Conservation (phyloP, 2,113 vertebrate genomes). For the Galbula dea region DNA sequence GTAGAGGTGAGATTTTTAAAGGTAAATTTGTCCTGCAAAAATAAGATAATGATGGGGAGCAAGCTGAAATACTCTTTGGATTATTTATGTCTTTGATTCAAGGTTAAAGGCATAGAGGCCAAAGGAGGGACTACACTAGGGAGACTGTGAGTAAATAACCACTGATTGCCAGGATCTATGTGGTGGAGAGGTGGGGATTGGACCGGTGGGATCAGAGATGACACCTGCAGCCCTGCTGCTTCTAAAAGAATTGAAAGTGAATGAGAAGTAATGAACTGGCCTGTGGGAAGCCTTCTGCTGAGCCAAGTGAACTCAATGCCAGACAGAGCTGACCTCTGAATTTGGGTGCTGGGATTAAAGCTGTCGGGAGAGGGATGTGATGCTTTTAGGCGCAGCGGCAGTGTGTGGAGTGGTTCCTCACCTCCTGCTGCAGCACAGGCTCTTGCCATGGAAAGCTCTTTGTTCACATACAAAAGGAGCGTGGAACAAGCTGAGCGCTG, state of each 20-base stretch:
- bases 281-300: background rate
- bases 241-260: background rate
- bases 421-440: background rate
- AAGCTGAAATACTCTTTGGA: background rate
- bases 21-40: background rate
- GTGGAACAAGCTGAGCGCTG: slow-evolving; percentile 15
- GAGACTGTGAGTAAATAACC: background rate
- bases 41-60: background rate
- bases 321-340: background rate
- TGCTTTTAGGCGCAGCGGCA: background rate
- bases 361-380: background rate
- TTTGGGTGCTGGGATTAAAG: background rate
- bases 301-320: background rate
- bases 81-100: background rate
- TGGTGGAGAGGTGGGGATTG: background rate
- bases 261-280: background rate
- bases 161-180: background rate
- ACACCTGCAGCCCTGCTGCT: background rate
- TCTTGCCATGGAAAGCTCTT: slow-evolving; percentile 35
- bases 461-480: slow-evolving; percentile 24
- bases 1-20: background rate
- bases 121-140: background rate
- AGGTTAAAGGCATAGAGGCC: background rate
- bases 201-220: background rate
- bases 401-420: background rate